Evolutionary conservation across 2,888 invertebrate species (phyloP), one percentile per base, ranked within the genome.

Genomic region (Caenorhabditis panamensis): DNA sequence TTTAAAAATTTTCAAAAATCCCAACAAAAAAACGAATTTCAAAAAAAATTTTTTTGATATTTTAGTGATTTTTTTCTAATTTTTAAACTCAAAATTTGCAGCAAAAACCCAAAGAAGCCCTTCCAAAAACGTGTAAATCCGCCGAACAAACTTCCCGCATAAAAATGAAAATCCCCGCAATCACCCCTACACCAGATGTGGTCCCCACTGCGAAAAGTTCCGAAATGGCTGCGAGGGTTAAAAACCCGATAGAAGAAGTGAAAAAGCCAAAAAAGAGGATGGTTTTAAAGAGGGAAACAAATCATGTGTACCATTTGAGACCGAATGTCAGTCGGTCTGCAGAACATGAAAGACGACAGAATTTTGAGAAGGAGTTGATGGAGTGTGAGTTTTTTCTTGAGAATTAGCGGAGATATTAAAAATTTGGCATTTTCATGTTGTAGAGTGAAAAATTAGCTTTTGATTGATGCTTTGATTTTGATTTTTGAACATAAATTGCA

Each of bases 301-400:
- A 72, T 58, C 44, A 63, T 18, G 54, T 72, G 26, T 72, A 9
- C 31, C 72, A 72, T 36, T 9, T 72, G 5, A 26, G 72, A n/a
- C 72, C 72, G 4, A 49, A 58, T 9, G 44, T 63, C 13, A 47
- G 36, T 24, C 47, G 41, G 37, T 28, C 31, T 6, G 26, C 49
- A 18, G 72, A 72, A 9, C 24, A 22, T 26, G 16, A 9, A 0
- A 18, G 72, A 24, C 22, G 22, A 9, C 11, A 31, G 8, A 24
- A 36, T 22, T 72, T 63, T n/a, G 47, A 58, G 26, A 26, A 72
- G 11, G 72, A 72, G 37, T 31, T 72, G 5, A 56, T 49, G 3
- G 9, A 47, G 20, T 64, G 72, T 72, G 26, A 51, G 72, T 61
- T 49, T 16, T 1, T 4, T 36, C 4, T 6, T 44, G 22, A 13